Conservation (phyloP, 2,113 vertebrate species). For the Machaerirhynchus nigripectus region DNA sequence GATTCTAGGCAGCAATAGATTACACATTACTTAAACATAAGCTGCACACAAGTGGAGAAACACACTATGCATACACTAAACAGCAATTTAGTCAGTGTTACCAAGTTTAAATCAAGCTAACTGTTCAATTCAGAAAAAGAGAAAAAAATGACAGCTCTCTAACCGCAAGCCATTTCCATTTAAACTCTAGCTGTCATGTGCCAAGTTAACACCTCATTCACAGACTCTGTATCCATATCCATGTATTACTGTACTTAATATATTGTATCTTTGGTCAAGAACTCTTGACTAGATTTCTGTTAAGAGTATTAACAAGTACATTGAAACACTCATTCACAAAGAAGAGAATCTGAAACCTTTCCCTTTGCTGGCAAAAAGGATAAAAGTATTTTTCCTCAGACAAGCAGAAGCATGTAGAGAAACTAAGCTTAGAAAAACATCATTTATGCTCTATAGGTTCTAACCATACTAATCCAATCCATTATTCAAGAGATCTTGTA, state of each 20-base stretch:
- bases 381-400: neutral
- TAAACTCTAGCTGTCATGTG: neutral
- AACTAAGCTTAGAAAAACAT: neutral
- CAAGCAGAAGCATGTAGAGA: neutral
- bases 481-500: neutral
- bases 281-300: neutral
- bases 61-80: neutral
- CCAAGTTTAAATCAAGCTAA: neutral
- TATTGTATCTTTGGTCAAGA: neutral
- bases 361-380: neutral
- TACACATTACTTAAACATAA: neutral
- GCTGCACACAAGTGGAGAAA: neutral
- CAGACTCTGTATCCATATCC: neutral
- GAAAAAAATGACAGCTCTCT: neutral
- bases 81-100: neutral
- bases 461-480: neutral
- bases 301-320: neutral
- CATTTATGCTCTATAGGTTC: neutral
- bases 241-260: neutral
- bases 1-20: neutral
- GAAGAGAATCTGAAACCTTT: neutral
- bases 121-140: neutral
- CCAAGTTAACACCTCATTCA: neutral
- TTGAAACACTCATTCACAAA: fast-evolving
- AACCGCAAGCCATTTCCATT: neutral